Percentiles rank a stretch among this genome's conserved stretches.
phyloP scores from a whole-genome alignment of 2,797 vertebrate genomes.

The Alectoris magna region DNA sequence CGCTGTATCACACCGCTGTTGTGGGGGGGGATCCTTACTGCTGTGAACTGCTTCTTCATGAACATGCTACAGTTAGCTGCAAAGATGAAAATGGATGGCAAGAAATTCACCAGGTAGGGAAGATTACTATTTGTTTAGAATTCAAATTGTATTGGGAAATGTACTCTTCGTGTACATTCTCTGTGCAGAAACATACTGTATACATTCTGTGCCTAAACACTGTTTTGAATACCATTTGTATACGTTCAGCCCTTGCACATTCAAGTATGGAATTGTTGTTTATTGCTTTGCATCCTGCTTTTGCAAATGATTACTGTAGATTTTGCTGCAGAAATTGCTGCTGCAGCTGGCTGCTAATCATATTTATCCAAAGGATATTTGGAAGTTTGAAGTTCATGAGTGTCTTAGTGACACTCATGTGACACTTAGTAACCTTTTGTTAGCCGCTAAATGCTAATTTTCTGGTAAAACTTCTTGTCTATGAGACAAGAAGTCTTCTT shows the following conservation, averaged over 20 bases:
- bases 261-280: not conserved
- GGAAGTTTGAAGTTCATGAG: not conserved
- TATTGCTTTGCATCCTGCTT: not conserved
- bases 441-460: not conserved
- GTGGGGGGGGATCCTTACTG: conserved; percentile 94
- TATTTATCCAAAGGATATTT: not conserved
- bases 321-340: not conserved
- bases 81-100: conserved; percentile 97
- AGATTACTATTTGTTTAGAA: not conserved
- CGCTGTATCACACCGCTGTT: conserved; percentile 92
- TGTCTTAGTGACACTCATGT: not conserved
- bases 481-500: not conserved
- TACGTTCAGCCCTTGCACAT: not conserved
- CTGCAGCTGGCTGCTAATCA: not conserved
- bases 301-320: not conserved
- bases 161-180: not conserved
- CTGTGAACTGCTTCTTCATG: conserved; percentile 92
- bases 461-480: not conserved
- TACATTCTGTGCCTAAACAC: fast-evolving
- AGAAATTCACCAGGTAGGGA: conserved; percentile 92
- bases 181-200: fast-evolving
- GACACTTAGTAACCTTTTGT: not conserved
- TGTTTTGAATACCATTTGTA: not conserved
- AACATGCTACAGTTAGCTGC: conserved; percentile 88
- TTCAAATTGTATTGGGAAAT: not conserved